phyloP scores from a whole-genome alignment of 1,140 invertebrate species.

The Drosophila fuyamai region DNA sequence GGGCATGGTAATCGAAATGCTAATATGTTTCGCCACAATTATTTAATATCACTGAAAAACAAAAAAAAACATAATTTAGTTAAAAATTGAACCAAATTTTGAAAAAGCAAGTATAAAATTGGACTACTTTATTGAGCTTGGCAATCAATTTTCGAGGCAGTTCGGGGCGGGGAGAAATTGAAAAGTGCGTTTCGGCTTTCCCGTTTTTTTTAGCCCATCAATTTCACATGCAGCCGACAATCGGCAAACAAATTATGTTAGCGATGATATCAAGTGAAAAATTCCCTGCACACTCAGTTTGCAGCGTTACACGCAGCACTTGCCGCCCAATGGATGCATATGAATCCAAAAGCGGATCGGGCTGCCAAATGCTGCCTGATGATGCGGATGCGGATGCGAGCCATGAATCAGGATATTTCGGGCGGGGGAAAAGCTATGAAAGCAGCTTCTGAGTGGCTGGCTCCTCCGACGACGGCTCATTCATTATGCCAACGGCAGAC shows the following conservation, averaged over 20 bases:
- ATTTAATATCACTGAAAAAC: too few relatives aligned
- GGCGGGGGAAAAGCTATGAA: constrained; percentile 9
- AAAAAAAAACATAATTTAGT: too few relatives aligned
- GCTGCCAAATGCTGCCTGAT: constrained; percentile 29
- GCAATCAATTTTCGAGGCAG: constrained; percentile 6
- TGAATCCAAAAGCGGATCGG: constrained; percentile 27
- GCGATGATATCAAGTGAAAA: constrained; percentile 69
- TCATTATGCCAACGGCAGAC: constrained; percentile 78
- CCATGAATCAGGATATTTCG: constrained; percentile 35
- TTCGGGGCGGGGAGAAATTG: constrained; percentile 6
- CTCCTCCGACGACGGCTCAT: constrained; percentile 60
- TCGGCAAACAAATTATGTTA: constrained; percentile 55
- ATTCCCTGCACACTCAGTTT: constrained; percentile 68
- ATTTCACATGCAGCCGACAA: constrained; percentile 36
- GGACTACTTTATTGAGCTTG: neutral
- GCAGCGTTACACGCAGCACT: constrained; percentile 6
- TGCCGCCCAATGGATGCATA: constrained; percentile 23
- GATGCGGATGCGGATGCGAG: constrained; percentile 11
- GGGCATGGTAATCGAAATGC: neutral
- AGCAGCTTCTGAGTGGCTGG: constrained; percentile 57
- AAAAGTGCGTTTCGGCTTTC: constrained; percentile 2
- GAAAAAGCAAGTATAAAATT: too few relatives aligned
- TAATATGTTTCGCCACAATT: too few relatives aligned
- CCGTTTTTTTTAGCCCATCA: constrained; percentile 4
- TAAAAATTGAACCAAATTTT: too few relatives aligned